Evolutionary conservation across 2,113 vertebrate genomes (phyloP).

Genomic region (Mirza zaza): DNA sequence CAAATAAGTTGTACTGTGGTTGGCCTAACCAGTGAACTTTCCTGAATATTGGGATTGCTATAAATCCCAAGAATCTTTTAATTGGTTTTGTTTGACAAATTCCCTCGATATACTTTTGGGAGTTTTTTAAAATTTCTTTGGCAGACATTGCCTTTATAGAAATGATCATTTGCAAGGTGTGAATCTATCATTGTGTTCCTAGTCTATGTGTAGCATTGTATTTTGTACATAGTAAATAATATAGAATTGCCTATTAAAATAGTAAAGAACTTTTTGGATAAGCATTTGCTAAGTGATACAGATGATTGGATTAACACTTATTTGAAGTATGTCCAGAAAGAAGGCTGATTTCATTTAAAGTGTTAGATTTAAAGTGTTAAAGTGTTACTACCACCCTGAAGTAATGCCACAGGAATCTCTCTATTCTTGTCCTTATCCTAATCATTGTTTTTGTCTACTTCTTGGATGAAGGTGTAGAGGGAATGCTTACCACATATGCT

Average conservation of each 20-base stretch:
- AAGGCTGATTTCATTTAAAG: not conserved
- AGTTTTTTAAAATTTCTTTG: not conserved
- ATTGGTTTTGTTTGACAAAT: not conserved
- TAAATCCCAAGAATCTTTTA: not conserved
- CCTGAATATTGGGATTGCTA: not conserved
- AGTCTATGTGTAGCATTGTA: not conserved
- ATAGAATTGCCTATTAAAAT: not conserved
- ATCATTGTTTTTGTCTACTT: not conserved
- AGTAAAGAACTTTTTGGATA: not conserved
- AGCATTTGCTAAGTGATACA: not conserved
- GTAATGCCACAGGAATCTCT: not conserved
- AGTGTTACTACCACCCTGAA: not conserved
- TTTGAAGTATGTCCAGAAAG: not conserved
- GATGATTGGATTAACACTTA: not conserved
- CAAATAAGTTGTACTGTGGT: not conserved
- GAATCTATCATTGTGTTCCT: not conserved
- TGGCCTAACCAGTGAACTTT: not conserved
- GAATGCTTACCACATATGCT: not conserved
- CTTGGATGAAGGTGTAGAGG: not conserved
- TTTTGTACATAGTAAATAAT: not conserved
- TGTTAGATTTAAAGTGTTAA: not conserved
- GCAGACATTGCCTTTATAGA: not conserved
- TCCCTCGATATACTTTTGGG: not conserved
- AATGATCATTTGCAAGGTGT: not conserved
- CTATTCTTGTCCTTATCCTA: not conserved